Evolutionary conservation across 1,140 invertebrate species (phyloP).

Genomic region (Drosophila quadrilineata): DNA sequence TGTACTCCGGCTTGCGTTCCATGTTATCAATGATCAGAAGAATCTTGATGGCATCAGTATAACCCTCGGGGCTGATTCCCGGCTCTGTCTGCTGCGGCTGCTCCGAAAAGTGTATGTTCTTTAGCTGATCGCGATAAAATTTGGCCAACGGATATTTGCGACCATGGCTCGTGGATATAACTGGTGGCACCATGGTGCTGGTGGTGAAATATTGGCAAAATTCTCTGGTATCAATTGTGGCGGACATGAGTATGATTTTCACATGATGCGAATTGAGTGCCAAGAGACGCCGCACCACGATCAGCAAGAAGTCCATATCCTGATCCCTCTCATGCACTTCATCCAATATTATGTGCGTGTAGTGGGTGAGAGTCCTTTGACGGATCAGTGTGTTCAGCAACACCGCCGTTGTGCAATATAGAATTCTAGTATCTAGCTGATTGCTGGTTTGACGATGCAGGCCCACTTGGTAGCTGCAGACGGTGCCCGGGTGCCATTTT

Average conservation of each 20-base stretch:
- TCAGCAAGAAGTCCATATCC: constrained; percentile 95
- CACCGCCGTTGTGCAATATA: constrained; percentile 93
- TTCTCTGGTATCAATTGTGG: constrained; percentile 87
- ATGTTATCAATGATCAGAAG: constrained; percentile 88
- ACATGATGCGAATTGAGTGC: constrained; percentile 86
- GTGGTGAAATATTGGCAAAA: constrained; percentile 89
- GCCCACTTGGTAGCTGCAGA: constrained; percentile 91
- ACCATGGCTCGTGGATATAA: constrained; percentile 83
- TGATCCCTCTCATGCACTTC: constrained; percentile 97
- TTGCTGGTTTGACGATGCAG: constrained; percentile 42
- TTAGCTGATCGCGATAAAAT: constrained; percentile 88
- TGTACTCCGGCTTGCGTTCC: constrained; percentile 81
- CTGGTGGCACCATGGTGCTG: constrained; percentile 82
- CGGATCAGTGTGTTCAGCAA: constrained; percentile 89
- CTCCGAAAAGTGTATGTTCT: constrained; percentile 44
- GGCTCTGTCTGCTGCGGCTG: constrained; percentile 82
- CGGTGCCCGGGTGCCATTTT: constrained; percentile 88
- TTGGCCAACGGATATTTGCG: constrained; percentile 83
- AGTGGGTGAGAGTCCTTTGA: constrained; percentile 85
- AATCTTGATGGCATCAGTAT: constrained; percentile 85
- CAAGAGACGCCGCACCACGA: constrained; percentile 92
- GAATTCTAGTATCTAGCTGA: constrained; percentile 87
- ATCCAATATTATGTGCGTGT: constrained; percentile 96
- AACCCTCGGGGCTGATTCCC: constrained; percentile 82
- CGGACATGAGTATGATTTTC: constrained; percentile 94